Conservation (phyloP, 2,888 invertebrate species). For the Andrena trimmerana region DNA sequence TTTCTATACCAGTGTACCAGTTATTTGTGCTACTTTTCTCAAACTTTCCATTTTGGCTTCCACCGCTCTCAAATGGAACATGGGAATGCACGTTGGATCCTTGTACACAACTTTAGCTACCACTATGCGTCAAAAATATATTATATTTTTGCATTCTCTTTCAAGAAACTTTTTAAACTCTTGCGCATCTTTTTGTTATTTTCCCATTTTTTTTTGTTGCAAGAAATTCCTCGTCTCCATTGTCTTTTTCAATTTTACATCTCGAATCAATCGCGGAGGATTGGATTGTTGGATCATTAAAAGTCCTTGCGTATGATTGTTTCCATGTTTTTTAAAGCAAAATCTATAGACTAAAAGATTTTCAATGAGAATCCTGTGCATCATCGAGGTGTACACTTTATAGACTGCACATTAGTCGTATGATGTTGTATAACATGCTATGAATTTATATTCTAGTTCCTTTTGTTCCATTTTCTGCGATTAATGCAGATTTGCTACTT, state of each 20-base stretch:
- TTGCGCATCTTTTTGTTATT: slow-evolving; percentile 37
- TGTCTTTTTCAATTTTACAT: slow-evolving; percentile 20
- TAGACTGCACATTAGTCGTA: slow-evolving; percentile 14
- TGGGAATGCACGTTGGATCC: slow-evolving; percentile 46
- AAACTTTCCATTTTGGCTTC: slow-evolving; percentile 75
- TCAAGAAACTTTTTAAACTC: slow-evolving; percentile 25
- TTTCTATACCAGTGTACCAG: slow-evolving; percentile 73
- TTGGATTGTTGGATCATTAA: slow-evolving; percentile 8
- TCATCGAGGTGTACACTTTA: slow-evolving; percentile 11
- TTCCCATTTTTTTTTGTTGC: slow-evolving; percentile 3
- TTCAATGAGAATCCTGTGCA: slow-evolving; percentile 2
- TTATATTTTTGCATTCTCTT: slow-evolving; percentile 42
- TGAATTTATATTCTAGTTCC: slow-evolving; percentile 36
- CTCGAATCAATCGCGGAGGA: slow-evolving; percentile 21
- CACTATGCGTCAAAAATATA: slow-evolving; percentile 32
- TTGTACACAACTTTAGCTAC: slow-evolving; percentile 39
- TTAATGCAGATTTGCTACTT: slow-evolving; percentile 23
- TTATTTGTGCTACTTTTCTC: slow-evolving; percentile 72
- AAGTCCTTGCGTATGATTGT: slow-evolving; percentile 10
- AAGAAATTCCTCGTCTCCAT: slow-evolving; percentile 36
- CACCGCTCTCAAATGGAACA: slow-evolving; percentile 42
- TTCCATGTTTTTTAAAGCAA: slow-evolving; percentile 23
- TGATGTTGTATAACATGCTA: slow-evolving; percentile 14
- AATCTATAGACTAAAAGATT: slow-evolving; percentile 10
- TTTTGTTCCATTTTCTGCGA: slow-evolving; percentile 22